Evolutionary conservation across 2,797 vertebrate species (phyloP), one percentile per base, ranked within the genome.

Genomic region (Pithecia hirsuta): DNA sequence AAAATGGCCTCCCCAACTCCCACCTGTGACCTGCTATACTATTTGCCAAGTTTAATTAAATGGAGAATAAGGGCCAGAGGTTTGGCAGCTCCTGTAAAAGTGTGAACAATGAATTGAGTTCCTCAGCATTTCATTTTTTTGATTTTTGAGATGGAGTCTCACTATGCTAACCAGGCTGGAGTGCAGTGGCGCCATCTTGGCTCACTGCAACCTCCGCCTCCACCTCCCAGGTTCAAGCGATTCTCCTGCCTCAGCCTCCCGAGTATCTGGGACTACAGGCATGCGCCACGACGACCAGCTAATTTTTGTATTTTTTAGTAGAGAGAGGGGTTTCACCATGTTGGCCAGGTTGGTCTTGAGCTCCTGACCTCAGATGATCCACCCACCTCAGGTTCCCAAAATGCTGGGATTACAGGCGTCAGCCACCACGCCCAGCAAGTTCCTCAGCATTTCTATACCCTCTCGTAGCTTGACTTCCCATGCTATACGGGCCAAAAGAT

Each of bases 171-270:
- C 33, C 15, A 67, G 15, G 33, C 7, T 2, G 64, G 64, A 67
- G 15, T 19, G 15, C 30, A n/a, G 14, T 4, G 7, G 61, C 1
- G 0, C 3, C 0, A n/a, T 33, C 61, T 17, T 33, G 15, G 61
- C 15, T 67, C 30, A 2, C 61, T 67, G 61, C 61, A 67, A n/a
- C 61, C 33, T 67, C 33, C 0, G 1, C 61, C 17, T 67, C 61
- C 7, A 8, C 61, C 17, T 67, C 33, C 61, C 61, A 4, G 30
- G 15, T 67, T 67, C 61, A 67, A 67, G 61, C 7, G 33, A n/a
- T n/a, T 19, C 61, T 67, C 61, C 61, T 67, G 61, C 33, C 61
- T 67, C 61, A 67, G 61, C 15, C 61, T 67, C 61, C 30, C 33
- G 4, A 67, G 33, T 67, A n/a, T 33, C 33, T 67, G 33, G 61